These are phyloP conservation scores for Sceliomorpha sp. DNA, from an alignment of 2,888 invertebrate species.

Conservation along the genomic window DNA sequence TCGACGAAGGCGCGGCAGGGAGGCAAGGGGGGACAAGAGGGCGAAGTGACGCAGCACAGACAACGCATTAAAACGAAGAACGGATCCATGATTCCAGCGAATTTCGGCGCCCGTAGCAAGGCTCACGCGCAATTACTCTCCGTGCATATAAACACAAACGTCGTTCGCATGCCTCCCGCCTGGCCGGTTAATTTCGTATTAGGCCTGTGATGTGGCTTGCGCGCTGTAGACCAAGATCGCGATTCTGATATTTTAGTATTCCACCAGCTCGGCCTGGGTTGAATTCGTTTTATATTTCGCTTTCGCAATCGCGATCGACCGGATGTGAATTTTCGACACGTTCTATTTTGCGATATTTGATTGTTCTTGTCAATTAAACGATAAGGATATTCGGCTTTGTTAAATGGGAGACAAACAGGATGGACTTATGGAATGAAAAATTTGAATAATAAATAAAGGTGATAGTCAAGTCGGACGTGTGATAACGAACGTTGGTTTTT, in stretches of 20 bases:
- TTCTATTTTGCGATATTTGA: no score
- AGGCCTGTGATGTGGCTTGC: constrained; percentile 48
- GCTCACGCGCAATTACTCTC: constrained; percentile 58
- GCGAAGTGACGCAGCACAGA: constrained; percentile 47
- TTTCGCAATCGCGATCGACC: no score
- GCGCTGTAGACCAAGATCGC: constrained; percentile 17
- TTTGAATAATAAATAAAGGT: no score
- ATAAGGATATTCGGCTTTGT: no score
- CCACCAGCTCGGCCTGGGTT: constrained; percentile 1
- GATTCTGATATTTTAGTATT: constrained; percentile 45
- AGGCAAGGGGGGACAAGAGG: constrained; percentile 5
- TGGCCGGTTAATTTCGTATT: constrained; percentile 61
- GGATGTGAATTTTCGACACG: no score
- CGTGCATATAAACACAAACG: constrained; percentile 56
- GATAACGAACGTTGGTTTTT: background rate
- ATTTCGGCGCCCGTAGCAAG: constrained; percentile 54
- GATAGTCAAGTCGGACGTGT: no score
- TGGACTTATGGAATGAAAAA: no score
- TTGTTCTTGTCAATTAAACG: no score
- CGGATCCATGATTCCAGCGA: constrained; percentile 44
- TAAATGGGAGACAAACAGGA: no score
- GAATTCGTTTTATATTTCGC: background rate
- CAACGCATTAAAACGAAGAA: constrained; percentile 40
- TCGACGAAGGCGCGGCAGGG: background rate
- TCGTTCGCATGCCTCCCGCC: constrained; percentile 33